phyloP scores from a whole-genome alignment of 2,888 invertebrate genomes.

The Neuroscelio doddi region DNA sequence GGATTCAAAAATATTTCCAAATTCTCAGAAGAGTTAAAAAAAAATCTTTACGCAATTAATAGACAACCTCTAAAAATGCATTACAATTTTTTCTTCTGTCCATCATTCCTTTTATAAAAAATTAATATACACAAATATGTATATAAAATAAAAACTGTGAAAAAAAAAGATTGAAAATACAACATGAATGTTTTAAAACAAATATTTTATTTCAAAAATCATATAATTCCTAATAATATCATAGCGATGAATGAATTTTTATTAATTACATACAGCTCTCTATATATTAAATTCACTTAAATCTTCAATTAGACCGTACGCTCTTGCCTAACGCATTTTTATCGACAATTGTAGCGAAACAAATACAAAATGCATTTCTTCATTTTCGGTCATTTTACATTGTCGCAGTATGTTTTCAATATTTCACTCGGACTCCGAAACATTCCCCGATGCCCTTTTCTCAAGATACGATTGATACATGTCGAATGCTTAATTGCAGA shows the following conservation, averaged over 20 bases:
- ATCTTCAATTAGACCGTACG: slow-evolving; percentile 64
- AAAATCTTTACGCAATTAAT: too few species aligned
- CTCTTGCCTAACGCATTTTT: slow-evolving; percentile 55
- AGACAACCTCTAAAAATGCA: neutral
- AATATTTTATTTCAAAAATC: slow-evolving; percentile 71
- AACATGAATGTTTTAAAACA: slow-evolving; percentile 62
- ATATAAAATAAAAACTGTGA: too few species aligned
- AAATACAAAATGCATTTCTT: slow-evolving; percentile 66
- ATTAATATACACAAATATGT: too few species aligned
- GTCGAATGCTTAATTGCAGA: neutral
- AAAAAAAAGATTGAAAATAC: neutral
- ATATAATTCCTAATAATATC: slow-evolving; percentile 69
- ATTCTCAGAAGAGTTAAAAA: too few species aligned
- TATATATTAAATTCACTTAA: slow-evolving; percentile 70
- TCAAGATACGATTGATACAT: neutral
- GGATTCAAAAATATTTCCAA: too few species aligned
- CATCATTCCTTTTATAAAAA: slow-evolving; percentile 7
- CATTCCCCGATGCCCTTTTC: neutral
- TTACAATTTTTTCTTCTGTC: neutral
- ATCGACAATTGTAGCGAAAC: slow-evolving; percentile 61
- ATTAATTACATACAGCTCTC: slow-evolving; percentile 70
- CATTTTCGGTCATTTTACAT: slow-evolving; percentile 37
- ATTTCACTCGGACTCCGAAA: slow-evolving; percentile 2
- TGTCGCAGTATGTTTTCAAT: slow-evolving; percentile 14
- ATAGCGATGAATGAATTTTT: slow-evolving; percentile 70